Evolutionary conservation across 2,888 invertebrate species (phyloP), one percentile per base, ranked within the genome.

Genomic region (Pharmacophagus antenor): DNA sequence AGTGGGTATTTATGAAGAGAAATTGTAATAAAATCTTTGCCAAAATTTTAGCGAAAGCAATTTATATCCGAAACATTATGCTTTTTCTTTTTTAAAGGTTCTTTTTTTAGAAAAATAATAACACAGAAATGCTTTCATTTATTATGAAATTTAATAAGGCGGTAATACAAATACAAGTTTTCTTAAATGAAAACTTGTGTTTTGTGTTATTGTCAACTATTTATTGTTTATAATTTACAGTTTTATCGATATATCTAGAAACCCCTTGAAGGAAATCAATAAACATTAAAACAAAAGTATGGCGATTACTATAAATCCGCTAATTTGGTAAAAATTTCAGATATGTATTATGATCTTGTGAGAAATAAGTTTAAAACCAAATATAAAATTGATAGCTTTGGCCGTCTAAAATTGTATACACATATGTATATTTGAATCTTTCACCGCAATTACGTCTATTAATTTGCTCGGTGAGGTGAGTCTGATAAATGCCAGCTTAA

Each of bases 401-500:
- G 25, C 6, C 47, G 23, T 47, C n/a, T 7, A n/a, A 7, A 50
- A 8, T 6, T 21, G 31, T 44, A 18, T 63, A 58, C 61, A 64
- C 60, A 71, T 70, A 78, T 74, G 75, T 71, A 74, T 72, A 75
- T 77, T 79, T 72, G 74, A 78, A 77, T 70, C 69, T 68, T 68
- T 55, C 63, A 54, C 65, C 69, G 64, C 70, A 73, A 80, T 79
- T 74, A 77, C 73, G 74, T 71, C 74, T 79, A 78, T 81, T 80
- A 79, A 81, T 82, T 82, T 74, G 72, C 68, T 73, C 65, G 66
- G 64, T 67, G 70, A 76, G 73, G 76, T 77, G 71, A 70, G 70
- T 69, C 68, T 71, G 77, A 79, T 82, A 81, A 81, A 83, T 76
- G 79, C 76, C 67, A 70, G 72, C 75, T 76, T 77, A 78, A 79